These are phyloP conservation scores for Trichomycterus rosablanca DNA, from an alignment of 2,113 vertebrate species.

Conservation along the genomic window DNA sequence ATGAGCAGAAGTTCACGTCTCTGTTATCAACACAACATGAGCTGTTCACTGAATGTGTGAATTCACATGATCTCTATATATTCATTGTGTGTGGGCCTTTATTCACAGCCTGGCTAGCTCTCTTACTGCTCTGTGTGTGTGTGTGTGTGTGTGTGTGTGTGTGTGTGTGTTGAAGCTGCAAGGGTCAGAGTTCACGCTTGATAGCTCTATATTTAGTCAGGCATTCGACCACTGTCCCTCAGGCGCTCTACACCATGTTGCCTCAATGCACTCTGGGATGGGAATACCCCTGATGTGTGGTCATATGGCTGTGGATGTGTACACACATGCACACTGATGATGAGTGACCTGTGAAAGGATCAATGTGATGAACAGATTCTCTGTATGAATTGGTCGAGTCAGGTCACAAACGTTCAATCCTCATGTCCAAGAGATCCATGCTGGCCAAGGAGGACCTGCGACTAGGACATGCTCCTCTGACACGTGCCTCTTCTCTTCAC, in stretches of 20 bases:
- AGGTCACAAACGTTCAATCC: too few relatives aligned
- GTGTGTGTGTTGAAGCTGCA: not conserved
- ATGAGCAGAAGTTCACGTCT: not conserved
- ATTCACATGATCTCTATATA: constrained; percentile 21
- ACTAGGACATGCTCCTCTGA: too few relatives aligned
- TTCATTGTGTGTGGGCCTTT: constrained; percentile 7
- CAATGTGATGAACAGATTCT: too few relatives aligned
- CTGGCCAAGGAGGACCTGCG: too few relatives aligned
- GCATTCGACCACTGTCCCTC: constrained; percentile 17
- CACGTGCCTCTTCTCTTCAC: too few relatives aligned
- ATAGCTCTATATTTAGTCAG: constrained; percentile 37
- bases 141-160: constrained; percentile 2
- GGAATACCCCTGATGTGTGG: constrained; percentile 18
- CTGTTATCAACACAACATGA: constrained; percentile 7
- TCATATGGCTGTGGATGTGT: constrained; percentile 24
- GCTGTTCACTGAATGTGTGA: not conserved
- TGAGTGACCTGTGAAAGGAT: too few relatives aligned
- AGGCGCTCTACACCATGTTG: constrained; percentile 4
- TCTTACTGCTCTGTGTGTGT: not conserved
- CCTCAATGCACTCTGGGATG: constrained; percentile 27
- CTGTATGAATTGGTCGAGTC: too few relatives aligned
- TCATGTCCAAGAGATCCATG: too few relatives aligned
- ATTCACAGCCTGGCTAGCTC: not conserved
- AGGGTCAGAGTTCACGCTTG: constrained; percentile 19
- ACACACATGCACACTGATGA: too few relatives aligned